A percentile compares a stretch with the other conserved stretches of the same genome.
Conservation (phyloP, 2,113 vertebrate genomes). For the Tursiops truncatus region DNA sequence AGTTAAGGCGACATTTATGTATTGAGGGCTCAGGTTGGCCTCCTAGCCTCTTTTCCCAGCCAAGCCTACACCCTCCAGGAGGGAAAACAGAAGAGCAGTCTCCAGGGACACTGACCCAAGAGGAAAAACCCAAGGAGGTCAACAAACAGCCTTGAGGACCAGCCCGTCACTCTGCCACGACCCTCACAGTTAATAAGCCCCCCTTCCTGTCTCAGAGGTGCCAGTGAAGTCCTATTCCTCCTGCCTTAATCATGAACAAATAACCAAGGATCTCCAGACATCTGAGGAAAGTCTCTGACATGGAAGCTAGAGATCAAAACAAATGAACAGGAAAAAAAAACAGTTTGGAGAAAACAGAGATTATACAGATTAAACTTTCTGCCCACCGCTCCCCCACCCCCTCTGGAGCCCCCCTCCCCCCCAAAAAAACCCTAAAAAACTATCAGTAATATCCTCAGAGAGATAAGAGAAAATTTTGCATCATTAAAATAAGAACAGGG, state of each 20-base stretch:
- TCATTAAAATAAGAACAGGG: background rate
- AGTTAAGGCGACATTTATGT: too few relatives aligned
- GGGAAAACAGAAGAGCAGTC: background rate
- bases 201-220: background rate
- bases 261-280: background rate
- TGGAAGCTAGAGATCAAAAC: background rate
- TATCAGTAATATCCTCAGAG: background rate
- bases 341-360: background rate
- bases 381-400: background rate
- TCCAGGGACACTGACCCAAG: background rate
- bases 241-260: background rate
- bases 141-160: background rate
- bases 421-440: background rate
- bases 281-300: background rate
- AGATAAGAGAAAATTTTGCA: background rate
- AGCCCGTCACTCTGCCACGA: background rate
- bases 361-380: background rate
- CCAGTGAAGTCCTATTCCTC: background rate
- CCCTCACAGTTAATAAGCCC: background rate
- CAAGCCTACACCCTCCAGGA: background rate
- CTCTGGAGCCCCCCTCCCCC: too few relatives aligned
- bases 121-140: background rate
- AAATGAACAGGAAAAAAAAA: background rate
- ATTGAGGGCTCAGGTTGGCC: background rate
- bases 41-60: background rate